These are phyloP conservation scores for Teinopalpus imperialis DNA, from an alignment of 2,888 invertebrate genomes.

Conservation along the genomic window DNA sequence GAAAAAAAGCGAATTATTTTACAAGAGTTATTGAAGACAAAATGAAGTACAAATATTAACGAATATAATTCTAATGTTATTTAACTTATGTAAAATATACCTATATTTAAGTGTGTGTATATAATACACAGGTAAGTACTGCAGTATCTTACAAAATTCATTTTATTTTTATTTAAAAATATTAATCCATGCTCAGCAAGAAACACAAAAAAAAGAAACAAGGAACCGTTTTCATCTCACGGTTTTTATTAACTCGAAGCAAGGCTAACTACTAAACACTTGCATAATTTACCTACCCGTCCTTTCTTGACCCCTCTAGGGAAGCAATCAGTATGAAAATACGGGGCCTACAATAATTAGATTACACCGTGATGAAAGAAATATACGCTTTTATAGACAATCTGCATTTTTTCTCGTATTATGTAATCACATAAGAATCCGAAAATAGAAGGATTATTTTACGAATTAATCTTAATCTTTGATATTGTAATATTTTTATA, in stretches of 20 bases:
- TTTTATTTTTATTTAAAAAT: not conserved
- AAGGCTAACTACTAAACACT: constrained; percentile 38
- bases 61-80: too few species aligned
- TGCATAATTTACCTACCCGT: constrained; percentile 28
- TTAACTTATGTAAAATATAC: too few species aligned
- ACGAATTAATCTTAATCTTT: too few species aligned
- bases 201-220: constrained; percentile 13
- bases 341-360: not conserved
- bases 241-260: constrained; percentile 23
- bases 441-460: too few species aligned
- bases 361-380: constrained; percentile 7
- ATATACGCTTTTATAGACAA: not conserved
- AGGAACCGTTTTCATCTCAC: constrained; percentile 24
- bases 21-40: too few species aligned
- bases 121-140: too few species aligned
- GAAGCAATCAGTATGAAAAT: not conserved
- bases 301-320: constrained; percentile 14
- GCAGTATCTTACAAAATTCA: too few species aligned
- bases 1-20: too few species aligned
- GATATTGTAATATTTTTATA: too few species aligned
- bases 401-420: constrained; percentile 13
- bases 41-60: too few species aligned
- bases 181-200: not conserved
- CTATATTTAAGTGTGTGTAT: too few species aligned
- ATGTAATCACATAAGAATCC: constrained; percentile 14